phyloP scores from a whole-genome alignment of 2,113 vertebrate genomes.

The Poeciliopsis turrubarensis region DNA sequence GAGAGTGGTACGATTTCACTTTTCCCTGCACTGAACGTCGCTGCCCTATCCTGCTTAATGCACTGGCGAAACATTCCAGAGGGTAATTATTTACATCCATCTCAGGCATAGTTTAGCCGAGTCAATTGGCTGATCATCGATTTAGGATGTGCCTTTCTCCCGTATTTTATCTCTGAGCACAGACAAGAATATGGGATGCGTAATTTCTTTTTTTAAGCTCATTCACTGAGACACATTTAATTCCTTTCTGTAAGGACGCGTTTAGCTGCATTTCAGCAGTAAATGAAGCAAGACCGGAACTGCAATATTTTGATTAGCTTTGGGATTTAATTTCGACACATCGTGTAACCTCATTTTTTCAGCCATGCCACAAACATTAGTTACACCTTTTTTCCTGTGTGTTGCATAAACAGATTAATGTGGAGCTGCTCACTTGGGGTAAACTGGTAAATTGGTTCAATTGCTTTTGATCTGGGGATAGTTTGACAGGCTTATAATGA shows the following conservation, averaged over 20 bases:
- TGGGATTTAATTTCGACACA: slow-evolving; percentile 38
- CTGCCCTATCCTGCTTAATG: slow-evolving; percentile 11
- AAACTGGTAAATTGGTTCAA: not conserved
- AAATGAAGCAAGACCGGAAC: slow-evolving; percentile 47
- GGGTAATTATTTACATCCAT: slow-evolving; percentile 19
- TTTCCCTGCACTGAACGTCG: slow-evolving; percentile 14
- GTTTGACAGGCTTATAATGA: slow-evolving; percentile 32
- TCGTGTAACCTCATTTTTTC: slow-evolving; percentile 29
- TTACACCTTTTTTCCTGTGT: slow-evolving; percentile 10
- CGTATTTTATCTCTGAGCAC: slow-evolving; percentile 40
- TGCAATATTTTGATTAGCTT: slow-evolving; percentile 48
- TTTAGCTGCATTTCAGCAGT: slow-evolving; percentile 41
- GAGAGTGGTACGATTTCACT: not conserved
- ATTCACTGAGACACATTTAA: slow-evolving; percentile 49
- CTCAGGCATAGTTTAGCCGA: slow-evolving; percentile 9
- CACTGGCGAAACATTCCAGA: slow-evolving; percentile 13
- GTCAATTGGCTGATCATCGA: slow-evolving; percentile 37
- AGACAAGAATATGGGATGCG: slow-evolving; percentile 33
- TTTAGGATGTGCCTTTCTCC: slow-evolving; percentile 28
- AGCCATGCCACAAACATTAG: slow-evolving; percentile 23
- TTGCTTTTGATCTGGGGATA: slow-evolving; percentile 9
- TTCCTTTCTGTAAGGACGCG: slow-evolving; percentile 38
- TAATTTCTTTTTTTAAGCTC: slow-evolving; percentile 11
- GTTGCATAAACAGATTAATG: slow-evolving; percentile 6
- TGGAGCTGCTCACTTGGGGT: slow-evolving; percentile 12